These are phyloP conservation scores for Patella pellucida DNA, from an alignment of 2,888 invertebrate genomes.

Conservation along the genomic window DNA sequence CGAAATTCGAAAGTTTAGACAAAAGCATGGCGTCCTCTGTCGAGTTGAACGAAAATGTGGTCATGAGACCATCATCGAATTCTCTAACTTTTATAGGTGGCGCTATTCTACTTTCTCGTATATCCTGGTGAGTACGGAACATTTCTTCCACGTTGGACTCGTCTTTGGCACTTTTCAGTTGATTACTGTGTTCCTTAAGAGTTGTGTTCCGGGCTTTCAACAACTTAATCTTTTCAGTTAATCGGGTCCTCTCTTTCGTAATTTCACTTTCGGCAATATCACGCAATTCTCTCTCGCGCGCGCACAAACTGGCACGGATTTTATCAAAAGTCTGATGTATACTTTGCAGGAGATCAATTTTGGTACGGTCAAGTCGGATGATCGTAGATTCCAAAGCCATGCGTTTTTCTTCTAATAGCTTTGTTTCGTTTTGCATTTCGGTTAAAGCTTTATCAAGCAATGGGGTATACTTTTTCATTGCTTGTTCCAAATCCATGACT, in stretches of 20 bases:
- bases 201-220: conserved; percentile 16
- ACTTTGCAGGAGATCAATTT: conserved; percentile 43
- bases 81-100: conserved; percentile 48
- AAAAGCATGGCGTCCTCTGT: conserved; percentile 46
- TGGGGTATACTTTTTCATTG: conserved; percentile 53
- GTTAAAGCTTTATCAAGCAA: conserved; percentile 50
- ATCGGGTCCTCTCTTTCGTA: conserved; percentile 45
- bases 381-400: conserved; percentile 44
- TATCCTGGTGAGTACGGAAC: conserved; percentile 48
- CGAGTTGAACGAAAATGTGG: conserved; percentile 47
- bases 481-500: conserved; percentile 58
- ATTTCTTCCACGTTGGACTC: conserved; percentile 51
- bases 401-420: conserved; percentile 46
- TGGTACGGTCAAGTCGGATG: conserved; percentile 41
- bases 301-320: conserved; percentile 47
- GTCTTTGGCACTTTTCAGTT: conserved; percentile 43
- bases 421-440: conserved; percentile 51
- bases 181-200: conserved; percentile 18
- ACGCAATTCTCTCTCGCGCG: conserved; percentile 54
- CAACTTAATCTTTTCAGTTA: conserved; percentile 40
- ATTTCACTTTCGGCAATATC: conserved; percentile 43
- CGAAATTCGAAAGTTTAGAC: conserved; percentile 51
- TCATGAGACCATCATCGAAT: conserved; percentile 45
- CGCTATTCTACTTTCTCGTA: conserved; percentile 45
- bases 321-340: conserved; percentile 51